Conservation (phyloP, 2,888 invertebrate genomes). For the Euclidia mi region DNA sequence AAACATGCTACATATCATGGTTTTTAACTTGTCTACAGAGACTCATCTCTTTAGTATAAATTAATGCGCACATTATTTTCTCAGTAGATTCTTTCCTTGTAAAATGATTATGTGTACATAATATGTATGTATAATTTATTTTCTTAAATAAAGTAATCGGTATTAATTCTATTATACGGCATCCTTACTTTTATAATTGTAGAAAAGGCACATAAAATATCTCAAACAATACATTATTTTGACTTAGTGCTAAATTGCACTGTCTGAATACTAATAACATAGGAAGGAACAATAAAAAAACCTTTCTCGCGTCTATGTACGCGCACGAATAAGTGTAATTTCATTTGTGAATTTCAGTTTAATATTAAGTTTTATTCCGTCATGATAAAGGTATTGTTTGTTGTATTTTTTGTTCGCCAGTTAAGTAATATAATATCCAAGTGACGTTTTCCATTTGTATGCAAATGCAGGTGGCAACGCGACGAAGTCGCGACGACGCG, state of each 20-base stretch:
- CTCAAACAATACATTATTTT: slow-evolving; percentile 27
- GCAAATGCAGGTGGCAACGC: slow-evolving; percentile 71
- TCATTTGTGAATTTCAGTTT: slow-evolving; percentile 19
- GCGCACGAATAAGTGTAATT: slow-evolving; percentile 45
- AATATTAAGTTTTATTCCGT: slow-evolving; percentile 46
- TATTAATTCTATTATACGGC: no score
- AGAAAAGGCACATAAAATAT: slow-evolving; percentile 6
- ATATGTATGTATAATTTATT: no score
- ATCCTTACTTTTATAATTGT: not conserved
- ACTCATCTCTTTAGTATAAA: no score
- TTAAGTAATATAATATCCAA: slow-evolving; percentile 75
- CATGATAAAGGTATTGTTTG: slow-evolving; percentile 30
- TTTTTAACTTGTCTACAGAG: no score
- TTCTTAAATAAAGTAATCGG: no score
- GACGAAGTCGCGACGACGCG: slow-evolving; percentile 47
- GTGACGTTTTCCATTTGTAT: slow-evolving; percentile 85
- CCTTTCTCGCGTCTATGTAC: slow-evolving; percentile 35
- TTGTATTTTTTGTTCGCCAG: slow-evolving; percentile 58
- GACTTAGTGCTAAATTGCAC: slow-evolving; percentile 46
- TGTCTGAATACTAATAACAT: slow-evolving; percentile 52
- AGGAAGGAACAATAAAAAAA: slow-evolving; percentile 59
- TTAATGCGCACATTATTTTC: no score
- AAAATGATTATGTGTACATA: no score
- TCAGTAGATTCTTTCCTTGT: no score
- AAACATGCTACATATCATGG: no score